Evolutionary conservation across 2,113 vertebrate genomes (phyloP).

Genomic region (Leucosticte australis): DNA sequence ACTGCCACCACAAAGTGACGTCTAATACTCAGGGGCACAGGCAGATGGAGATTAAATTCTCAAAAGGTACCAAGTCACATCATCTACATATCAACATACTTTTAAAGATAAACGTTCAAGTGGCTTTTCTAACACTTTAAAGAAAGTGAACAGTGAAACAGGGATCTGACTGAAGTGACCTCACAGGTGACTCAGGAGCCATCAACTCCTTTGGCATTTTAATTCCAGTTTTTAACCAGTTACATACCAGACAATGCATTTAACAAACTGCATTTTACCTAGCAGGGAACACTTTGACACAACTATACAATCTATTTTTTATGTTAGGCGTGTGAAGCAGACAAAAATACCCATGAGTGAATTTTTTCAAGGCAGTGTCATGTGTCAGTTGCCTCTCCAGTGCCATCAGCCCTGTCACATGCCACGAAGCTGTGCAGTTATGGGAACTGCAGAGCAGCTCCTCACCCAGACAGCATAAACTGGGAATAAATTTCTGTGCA

Average conservation of each 20-base stretch:
- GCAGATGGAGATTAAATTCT: neutral
- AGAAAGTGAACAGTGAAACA: neutral
- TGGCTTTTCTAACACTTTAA: neutral
- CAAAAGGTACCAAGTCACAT: neutral
- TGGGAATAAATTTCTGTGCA: neutral
- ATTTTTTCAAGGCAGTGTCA: neutral
- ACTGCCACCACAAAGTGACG: neutral
- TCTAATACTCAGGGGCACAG: neutral
- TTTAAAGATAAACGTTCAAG: neutral
- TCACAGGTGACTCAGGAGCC: neutral
- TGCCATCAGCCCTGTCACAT: neutral
- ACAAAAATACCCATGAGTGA: neutral
- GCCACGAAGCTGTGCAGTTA: rapidly evolving
- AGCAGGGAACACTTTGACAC: neutral
- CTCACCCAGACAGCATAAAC: neutral
- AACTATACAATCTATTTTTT: neutral
- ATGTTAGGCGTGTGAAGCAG: neutral
- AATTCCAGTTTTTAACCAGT: neutral
- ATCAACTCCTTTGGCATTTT: neutral
- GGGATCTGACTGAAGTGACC: neutral
- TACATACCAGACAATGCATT: neutral
- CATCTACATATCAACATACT: neutral
- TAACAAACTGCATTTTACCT: neutral
- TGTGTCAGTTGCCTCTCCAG: neutral
- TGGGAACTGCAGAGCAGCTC: neutral